Percentiles rank a stretch among this genome's conserved stretches.
phyloP scores from a whole-genome alignment of 1,140 invertebrate species.

The Caenorhabditis tropicalis region DNA sequence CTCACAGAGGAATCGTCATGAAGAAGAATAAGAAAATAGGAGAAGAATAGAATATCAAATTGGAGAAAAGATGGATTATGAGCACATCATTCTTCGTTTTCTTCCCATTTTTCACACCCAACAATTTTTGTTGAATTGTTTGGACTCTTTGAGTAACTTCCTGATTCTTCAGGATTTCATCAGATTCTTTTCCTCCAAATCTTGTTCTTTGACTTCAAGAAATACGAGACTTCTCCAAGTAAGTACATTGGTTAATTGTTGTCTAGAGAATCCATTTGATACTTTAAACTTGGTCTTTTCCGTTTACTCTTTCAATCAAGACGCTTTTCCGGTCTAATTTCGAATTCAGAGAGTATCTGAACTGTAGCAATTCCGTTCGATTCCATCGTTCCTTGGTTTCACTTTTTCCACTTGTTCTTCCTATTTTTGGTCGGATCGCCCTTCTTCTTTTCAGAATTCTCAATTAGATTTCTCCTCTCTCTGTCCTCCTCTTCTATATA shows the following conservation, averaged over 20 bases:
- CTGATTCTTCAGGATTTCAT: too few species aligned
- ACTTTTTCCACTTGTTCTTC: not conserved
- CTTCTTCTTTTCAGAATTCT: not conserved
- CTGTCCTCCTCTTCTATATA: not conserved
- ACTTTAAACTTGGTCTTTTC: too few species aligned
- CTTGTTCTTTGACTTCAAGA: too few species aligned
- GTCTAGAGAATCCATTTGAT: too few species aligned
- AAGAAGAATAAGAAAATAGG: not conserved
- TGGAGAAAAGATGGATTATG: constrained; percentile 20
- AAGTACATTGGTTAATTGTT: too few species aligned
- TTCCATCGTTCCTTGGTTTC: not conserved
- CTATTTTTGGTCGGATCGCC: not conserved
- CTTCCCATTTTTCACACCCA: not conserved
- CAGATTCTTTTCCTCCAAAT: too few species aligned
- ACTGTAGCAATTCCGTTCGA: too few species aligned
- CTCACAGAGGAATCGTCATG: not conserved
- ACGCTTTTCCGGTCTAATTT: too few species aligned
- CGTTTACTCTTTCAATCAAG: too few species aligned
- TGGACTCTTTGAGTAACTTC: not conserved
- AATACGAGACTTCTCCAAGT: too few species aligned
- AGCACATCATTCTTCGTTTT: not conserved
- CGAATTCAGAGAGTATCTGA: too few species aligned
- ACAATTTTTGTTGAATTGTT: not conserved
- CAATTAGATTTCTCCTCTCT: not conserved
- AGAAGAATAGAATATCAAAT: constrained; percentile 11